Conservation (phyloP, 2,888 invertebrate genomes). For the Palloptera scutellata region DNA sequence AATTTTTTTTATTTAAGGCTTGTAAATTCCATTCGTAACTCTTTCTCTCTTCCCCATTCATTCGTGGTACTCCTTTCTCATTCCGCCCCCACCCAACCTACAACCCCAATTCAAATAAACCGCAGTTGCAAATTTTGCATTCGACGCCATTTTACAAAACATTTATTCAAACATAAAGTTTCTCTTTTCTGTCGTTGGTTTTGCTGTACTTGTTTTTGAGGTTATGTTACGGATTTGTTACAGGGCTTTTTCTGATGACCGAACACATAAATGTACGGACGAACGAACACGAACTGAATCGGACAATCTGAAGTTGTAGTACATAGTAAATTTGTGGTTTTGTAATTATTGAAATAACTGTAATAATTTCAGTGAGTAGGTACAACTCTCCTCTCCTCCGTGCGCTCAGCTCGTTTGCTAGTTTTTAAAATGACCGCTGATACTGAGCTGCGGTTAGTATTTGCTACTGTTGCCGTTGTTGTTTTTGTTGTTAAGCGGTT, state of each 20-base stretch:
- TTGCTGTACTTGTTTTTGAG: conserved; percentile 25
- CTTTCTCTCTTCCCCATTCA: conserved; percentile 20
- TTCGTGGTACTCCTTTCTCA: too few relatives aligned
- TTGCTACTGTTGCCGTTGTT: background rate
- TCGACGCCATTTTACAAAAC: conserved; percentile 26
- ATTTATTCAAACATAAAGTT: background rate
- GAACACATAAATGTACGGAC: conserved; percentile 13
- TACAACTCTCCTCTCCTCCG: conserved; percentile 22
- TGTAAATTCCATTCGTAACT: conserved; percentile 52
- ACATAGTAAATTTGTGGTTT: conserved; percentile 62
- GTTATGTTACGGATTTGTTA: conserved; percentile 37
- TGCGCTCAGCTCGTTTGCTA: conserved; percentile 5
- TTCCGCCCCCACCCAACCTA: conserved; percentile 26
- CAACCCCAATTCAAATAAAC: conserved; percentile 22
- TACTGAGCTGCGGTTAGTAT: conserved; percentile 13
- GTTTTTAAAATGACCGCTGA: conserved; percentile 40
- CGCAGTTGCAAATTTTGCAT: conserved; percentile 34
- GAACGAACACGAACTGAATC: background rate
- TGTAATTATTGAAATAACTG: conserved; percentile 62
- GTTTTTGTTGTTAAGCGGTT: conserved; percentile 40
- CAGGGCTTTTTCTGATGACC: conserved; percentile 7
- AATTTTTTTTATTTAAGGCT: conserved; percentile 34
- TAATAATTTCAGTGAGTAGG: conserved; percentile 42
- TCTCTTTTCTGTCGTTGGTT: background rate
- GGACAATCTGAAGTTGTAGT: conserved; percentile 39